Percentiles rank a stretch among this genome's conserved stretches.
These are phyloP conservation scores for Galeopsomyia nigrocyanea DNA, from an alignment of 2,888 invertebrate genomes.

Conservation along the genomic window DNA sequence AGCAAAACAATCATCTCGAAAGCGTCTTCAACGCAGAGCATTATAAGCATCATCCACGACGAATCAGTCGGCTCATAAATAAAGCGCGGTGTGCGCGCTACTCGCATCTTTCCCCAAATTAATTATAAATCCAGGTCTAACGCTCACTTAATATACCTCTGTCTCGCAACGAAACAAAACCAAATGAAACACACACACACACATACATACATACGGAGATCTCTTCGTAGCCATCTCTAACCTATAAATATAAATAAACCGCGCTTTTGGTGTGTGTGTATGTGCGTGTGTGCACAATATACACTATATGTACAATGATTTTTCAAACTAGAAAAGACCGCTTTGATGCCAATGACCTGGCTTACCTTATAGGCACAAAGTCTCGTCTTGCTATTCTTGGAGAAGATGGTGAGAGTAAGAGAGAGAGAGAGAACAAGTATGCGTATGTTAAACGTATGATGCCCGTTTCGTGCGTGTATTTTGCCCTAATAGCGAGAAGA, in stretches of 20 bases:
- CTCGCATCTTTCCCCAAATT: slow-evolving; percentile 22
- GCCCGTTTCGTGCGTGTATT: background rate
- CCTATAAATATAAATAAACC: slow-evolving; percentile 44
- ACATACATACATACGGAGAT: too few relatives aligned
- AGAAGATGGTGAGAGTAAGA: background rate
- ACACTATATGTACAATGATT: slow-evolving; percentile 8
- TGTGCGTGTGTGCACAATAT: background rate
- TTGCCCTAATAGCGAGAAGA: background rate
- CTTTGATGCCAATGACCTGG: slow-evolving; percentile 65
- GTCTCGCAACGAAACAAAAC: slow-evolving; percentile 15
- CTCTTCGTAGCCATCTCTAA: background rate
- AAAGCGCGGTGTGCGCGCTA: too few relatives aligned
- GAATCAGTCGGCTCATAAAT: too few relatives aligned
- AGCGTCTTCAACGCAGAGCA: too few relatives aligned
- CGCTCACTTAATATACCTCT: background rate
- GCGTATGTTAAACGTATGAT: background rate
- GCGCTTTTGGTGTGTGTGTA: slow-evolving; percentile 22
- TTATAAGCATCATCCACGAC: too few relatives aligned
- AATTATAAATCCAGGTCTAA: slow-evolving; percentile 39
- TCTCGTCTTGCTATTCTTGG: slow-evolving; percentile 53
- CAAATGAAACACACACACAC: background rate
- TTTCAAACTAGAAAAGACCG: slow-evolving; percentile 1
- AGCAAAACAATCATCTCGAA: too few relatives aligned
- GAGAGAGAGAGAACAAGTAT: slow-evolving; percentile 1
- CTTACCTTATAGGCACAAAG: slow-evolving; percentile 65